Evolutionary conservation across 2,888 invertebrate species (phyloP), one percentile per base, ranked within the genome.

Genomic region (Protula sp.): DNA sequence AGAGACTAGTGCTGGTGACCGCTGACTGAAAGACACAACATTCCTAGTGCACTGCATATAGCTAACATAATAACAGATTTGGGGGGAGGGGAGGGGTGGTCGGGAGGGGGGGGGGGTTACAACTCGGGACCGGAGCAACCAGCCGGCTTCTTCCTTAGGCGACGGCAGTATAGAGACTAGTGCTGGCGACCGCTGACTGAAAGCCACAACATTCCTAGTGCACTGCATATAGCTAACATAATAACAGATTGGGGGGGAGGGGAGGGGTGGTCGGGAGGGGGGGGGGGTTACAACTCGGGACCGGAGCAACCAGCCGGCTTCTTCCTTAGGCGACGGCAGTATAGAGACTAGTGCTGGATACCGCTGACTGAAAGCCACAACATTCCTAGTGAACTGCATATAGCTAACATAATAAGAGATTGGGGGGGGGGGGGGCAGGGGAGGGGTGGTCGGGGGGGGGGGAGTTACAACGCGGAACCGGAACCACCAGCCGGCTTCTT

Each of bases 171-270:
- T 74, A 24, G 80, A 75, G 4, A 78, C 75, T 47, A 80, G 65
- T 24, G 76, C 77, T 30, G 78, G 79, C n/a, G 79, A 79, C 45
- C 77, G 66, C 62, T 80, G 80, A 58, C 78, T 79, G 65, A n/a
- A 70, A 64, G 50, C 9, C 19, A 38, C 9, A 38, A 38, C n/a
- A n/a, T n/a, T n/a, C n/a, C n/a, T n/a, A n/a, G n/a, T n/a, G n/a
- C n/a, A n/a, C n/a, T n/a, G n/a, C n/a, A n/a, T n/a, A n/a, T n/a
- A n/a, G n/a, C n/a, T n/a, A n/a, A n/a, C n/a, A n/a, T n/a, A n/a
- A n/a, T n/a, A n/a, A n/a, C n/a, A n/a, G n/a, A n/a, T n/a, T n/a
- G n/a, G n/a, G n/a, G n/a, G n/a, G n/a, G n/a, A n/a, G n/a, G n/a
- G n/a, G n/a, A n/a, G n/a, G n/a, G n/a, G n/a, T n/a, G n/a, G n/a